Evolutionary conservation across 2,797 vertebrate genomes (phyloP).

Genomic region (Mareca penelope): DNA sequence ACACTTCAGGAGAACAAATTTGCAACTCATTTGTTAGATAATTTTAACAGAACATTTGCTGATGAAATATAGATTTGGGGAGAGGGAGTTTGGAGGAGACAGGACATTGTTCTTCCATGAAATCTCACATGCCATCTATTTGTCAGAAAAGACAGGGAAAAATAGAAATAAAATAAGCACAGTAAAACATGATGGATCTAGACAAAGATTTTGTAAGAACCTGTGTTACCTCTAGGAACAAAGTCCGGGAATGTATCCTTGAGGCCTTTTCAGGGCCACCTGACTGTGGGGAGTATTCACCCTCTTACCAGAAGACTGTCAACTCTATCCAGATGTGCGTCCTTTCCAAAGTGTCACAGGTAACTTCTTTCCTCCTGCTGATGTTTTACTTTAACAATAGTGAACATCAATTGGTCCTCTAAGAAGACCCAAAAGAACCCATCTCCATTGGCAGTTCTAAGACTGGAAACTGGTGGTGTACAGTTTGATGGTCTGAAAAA

Average conservation of each 20-base stretch:
- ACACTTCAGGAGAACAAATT: neutral
- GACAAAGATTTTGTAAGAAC: neutral
- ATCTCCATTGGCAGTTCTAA: neutral
- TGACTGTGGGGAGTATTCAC: conserved; percentile 88
- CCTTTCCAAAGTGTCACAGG: conserved; percentile 85
- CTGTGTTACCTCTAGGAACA: conserved; percentile 78
- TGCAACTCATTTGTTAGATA: neutral
- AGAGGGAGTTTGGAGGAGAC: neutral
- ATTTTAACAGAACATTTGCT: neutral
- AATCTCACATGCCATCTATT: neutral
- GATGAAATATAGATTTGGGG: neutral
- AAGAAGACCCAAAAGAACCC: neutral
- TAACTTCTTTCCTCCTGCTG: conserved; percentile 63
- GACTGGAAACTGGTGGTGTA: neutral
- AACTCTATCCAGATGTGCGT: conserved; percentile 86
- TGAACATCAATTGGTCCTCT: neutral
- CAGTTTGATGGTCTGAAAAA: neutral
- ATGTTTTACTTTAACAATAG: neutral
- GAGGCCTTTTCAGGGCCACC: conserved; percentile 93
- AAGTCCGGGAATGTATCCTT: conserved; percentile 83
- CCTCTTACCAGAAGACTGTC: conserved; percentile 96
- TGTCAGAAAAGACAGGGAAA: neutral
- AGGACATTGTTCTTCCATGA: neutral
- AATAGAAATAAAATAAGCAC: neutral
- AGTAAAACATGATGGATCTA: neutral